Evolutionary conservation across 37 sponge, comb jelly and placozoan genomes (phyloP).

Genomic region (Beroe forskalii): DNA sequence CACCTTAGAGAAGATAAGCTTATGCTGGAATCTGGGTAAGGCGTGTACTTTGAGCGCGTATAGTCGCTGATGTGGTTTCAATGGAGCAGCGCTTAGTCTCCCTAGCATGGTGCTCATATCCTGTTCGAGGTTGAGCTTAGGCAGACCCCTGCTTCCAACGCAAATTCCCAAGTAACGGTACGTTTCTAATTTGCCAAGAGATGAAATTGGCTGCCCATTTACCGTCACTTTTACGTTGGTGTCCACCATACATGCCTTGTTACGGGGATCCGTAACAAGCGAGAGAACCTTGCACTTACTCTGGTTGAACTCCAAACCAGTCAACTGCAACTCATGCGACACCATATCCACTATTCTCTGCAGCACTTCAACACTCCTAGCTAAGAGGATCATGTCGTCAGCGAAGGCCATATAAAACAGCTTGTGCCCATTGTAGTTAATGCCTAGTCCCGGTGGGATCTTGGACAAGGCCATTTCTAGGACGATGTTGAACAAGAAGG

Average conservation of each 20-base stretch:
- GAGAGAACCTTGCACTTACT: neutral
- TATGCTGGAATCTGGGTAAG: neutral
- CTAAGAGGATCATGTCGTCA: neutral
- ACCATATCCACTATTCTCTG: neutral
- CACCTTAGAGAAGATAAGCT: neutral
- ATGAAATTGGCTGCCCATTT: neutral
- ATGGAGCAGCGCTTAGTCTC: neutral
- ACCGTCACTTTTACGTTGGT: neutral
- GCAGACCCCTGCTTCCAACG: neutral
- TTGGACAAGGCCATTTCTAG: neutral
- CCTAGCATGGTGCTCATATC: neutral
- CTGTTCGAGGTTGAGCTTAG: neutral
- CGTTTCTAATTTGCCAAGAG: neutral
- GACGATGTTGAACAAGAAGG: neutral
- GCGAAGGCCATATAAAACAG: conserved; percentile 23
- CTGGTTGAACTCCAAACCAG: neutral
- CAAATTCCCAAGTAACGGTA: neutral
- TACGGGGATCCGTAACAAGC: neutral
- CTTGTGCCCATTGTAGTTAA: neutral
- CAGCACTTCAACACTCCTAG: neutral
- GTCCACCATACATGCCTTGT: neutral
- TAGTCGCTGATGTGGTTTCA: conserved; percentile 22
- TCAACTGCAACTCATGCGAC: neutral
- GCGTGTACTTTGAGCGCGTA: neutral
- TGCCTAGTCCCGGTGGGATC: neutral